phyloP scores from a whole-genome alignment of 2,888 invertebrate genomes.

The Sturmia bella region DNA sequence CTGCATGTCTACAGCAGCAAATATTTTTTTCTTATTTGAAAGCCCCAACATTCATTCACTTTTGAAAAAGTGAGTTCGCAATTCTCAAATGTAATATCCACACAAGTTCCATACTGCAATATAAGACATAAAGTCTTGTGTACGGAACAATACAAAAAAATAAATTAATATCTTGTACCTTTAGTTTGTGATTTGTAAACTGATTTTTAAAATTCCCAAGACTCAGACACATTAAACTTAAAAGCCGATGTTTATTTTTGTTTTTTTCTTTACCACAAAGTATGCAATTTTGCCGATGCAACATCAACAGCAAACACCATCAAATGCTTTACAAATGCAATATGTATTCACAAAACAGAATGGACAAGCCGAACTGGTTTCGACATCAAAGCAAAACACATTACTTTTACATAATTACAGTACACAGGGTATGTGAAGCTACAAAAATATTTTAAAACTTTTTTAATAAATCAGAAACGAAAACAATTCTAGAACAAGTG shows the following conservation, averaged over 20 bases:
- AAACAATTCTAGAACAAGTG: slow-evolving; percentile 70
- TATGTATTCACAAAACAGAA: slow-evolving; percentile 80
- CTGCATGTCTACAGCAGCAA: no score
- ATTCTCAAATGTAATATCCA: no score
- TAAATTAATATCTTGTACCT: no score
- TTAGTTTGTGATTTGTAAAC: no score
- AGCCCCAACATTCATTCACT: no score
- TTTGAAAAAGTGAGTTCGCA: no score
- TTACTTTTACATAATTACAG: slow-evolving; percentile 76
- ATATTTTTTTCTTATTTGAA: no score
- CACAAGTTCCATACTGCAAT: no score
- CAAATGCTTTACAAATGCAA: slow-evolving; percentile 72
- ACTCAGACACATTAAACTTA: no score
- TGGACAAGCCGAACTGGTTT: slow-evolving; percentile 71
- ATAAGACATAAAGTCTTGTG: no score
- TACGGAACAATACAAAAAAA: no score
- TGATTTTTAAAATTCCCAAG: no score
- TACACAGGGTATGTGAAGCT: slow-evolving; percentile 68
- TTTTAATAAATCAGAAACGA: not conserved
- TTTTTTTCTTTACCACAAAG: slow-evolving; percentile 10
- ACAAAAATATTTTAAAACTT: not conserved
- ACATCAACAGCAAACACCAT: slow-evolving; percentile 70
- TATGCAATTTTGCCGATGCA: slow-evolving; percentile 72
- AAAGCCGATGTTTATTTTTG: not conserved
- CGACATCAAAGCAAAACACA: slow-evolving; percentile 71